Evolutionary conservation across 2,113 vertebrate species (phyloP), one percentile per base, ranked within the genome.

Genomic region (Monarcha castaneiventris): DNA sequence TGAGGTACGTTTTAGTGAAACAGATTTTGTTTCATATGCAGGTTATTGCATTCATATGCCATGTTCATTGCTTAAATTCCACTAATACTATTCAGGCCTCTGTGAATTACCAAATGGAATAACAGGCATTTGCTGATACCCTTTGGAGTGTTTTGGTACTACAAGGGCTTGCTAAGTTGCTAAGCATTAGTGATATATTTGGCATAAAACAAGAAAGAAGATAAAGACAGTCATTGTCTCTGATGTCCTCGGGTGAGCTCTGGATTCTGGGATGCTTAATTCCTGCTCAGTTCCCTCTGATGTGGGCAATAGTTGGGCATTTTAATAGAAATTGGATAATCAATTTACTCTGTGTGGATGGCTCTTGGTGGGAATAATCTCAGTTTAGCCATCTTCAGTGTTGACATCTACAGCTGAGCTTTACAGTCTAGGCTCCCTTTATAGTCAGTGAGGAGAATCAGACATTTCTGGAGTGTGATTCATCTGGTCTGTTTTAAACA

Each of bases 391-490:
- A 49, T 90, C 68, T 67, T 90, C 48, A 32, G 11, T 68, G 44
- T 48, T 94, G 84, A 56, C 62, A 67, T 90, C 55, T 74, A 52
- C 41, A 81, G 86, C 76, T 95, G 76, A 94, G 76, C 66, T 82
- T 87, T 89, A n/a, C 41, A 84, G 56, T 52, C 49, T 49, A 46
- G 61, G 73, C 41, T 93, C 54, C 39, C 91, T 75, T 94, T 90
- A 48, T 33, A 84, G 46, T 23, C 44, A 39, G 56, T 71, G 59
- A 52, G 66, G 64, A 91, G 84, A 92, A 93, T 52, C 3, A 14
- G 86, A 61, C 87, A 87, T 96, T 95, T 97, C 93, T 93, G 3
- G 9, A 96, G 89, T 55, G 80, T 96, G 96, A 97, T 95, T 96
- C 96, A 94, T 96, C 80, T 89, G 68, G 16, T 44, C 66, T 41